A percentile compares a stretch with the other conserved stretches of the same genome.
Evolutionary conservation across 2,888 invertebrate species (phyloP).

Genomic region (Luffia ferchaultella): DNA sequence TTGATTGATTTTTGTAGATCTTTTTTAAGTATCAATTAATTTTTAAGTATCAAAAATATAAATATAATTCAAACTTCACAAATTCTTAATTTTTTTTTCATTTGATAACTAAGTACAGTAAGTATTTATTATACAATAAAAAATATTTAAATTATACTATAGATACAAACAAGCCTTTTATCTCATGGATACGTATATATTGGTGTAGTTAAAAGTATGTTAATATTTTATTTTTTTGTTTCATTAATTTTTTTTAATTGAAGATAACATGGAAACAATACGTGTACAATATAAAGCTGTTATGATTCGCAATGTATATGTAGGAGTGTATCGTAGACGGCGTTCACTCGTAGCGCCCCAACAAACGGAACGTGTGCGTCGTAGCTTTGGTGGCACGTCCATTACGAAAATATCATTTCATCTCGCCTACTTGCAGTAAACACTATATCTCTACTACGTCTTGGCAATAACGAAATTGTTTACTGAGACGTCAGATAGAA

Average conservation of each 20-base stretch:
- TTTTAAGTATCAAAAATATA: no score
- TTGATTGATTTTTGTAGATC: no score
- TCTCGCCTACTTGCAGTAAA: not conserved
- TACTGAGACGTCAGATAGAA: conserved; percentile 2
- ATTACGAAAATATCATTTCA: not conserved
- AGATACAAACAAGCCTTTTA: no score
- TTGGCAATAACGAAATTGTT: conserved; percentile 11
- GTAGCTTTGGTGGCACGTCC: not conserved
- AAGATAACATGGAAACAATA: not conserved
- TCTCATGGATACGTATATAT: no score
- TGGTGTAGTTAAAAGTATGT: no score
- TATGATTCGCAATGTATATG: not conserved
- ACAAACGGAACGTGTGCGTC: not conserved
- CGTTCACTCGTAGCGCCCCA: not conserved
- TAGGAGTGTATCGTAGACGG: not conserved
- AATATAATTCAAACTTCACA: no score
- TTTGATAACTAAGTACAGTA: no score
- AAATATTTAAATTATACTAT: no score
- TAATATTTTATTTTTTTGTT: no score
- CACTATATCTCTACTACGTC: not conserved
- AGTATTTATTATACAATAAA: no score
- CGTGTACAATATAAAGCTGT: not conserved
- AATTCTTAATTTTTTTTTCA: no score
- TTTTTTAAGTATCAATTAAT: no score
- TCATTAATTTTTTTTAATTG: not conserved